phyloP scores from a whole-genome alignment of 1,140 invertebrate genomes.

The Lutraria rhynchaena region DNA sequence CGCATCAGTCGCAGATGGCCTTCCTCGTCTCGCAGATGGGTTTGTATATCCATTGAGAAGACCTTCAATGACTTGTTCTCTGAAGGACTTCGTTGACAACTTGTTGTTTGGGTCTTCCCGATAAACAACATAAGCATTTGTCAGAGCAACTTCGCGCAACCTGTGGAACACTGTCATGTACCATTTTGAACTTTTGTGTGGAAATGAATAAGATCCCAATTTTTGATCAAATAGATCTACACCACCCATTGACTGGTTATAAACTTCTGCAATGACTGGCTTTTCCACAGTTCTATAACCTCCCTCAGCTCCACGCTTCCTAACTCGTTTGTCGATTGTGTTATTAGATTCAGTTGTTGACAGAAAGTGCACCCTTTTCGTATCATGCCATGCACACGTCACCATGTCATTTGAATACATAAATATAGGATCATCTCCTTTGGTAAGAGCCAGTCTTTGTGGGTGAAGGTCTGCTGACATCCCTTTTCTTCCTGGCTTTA shows the following conservation, averaged over 20 bases:
- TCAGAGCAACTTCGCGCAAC: neutral
- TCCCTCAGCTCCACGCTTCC: neutral
- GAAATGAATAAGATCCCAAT: constrained; percentile 10
- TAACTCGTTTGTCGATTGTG: constrained; percentile 15
- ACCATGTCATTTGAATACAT: neutral
- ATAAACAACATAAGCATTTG: constrained; percentile 18
- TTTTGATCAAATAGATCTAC: constrained; percentile 35
- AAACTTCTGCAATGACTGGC: constrained; percentile 30
- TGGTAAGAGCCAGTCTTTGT: neutral
- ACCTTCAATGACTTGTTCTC: constrained; percentile 26
- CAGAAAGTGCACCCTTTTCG: constrained; percentile 24
- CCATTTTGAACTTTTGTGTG: constrained; percentile 33
- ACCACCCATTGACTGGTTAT: constrained; percentile 46
- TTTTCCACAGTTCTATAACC: constrained; percentile 31
- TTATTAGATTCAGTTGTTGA: constrained; percentile 6
- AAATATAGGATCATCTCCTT: constrained; percentile 20
- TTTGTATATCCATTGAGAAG: constrained; percentile 8
- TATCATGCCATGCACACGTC: constrained; percentile 46
- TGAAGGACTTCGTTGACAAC: neutral
- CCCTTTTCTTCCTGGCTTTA: constrained; percentile 20
- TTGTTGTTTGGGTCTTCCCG: neutral
- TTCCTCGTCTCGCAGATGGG: neutral
- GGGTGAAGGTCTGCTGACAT: constrained; percentile 29
- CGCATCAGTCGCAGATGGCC: constrained; percentile 10
- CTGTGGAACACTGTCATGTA: constrained; percentile 15